These are phyloP conservation scores for Drosophila tani DNA, from an alignment of 1,140 invertebrate genomes.

Conservation along the genomic window DNA sequence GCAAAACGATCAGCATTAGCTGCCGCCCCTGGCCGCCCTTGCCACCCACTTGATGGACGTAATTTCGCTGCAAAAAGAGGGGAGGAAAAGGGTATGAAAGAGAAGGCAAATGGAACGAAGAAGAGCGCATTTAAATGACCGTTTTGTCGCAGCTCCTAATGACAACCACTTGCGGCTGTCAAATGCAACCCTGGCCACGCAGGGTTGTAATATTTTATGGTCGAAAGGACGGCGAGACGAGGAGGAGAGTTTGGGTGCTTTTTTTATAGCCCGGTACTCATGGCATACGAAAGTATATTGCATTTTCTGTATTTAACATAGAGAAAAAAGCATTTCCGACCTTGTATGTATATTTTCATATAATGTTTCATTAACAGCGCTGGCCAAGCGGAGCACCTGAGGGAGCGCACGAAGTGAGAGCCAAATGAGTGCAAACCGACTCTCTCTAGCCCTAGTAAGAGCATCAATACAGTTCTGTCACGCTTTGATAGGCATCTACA, in stretches of 20 bases:
- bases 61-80: slow-evolving; percentile 53
- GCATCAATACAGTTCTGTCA: too few species aligned
- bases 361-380: neutral
- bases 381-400: neutral
- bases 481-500: neutral
- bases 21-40: neutral
- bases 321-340: neutral
- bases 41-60: slow-evolving; percentile 73
- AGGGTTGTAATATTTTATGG: slow-evolving; percentile 78
- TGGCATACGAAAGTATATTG: neutral
- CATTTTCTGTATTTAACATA: slow-evolving; percentile 5
- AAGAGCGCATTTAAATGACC: slow-evolving; percentile 79
- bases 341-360: neutral
- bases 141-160: slow-evolving; percentile 75
- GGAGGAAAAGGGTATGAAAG: slow-evolving; percentile 7
- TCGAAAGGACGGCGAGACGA: slow-evolving; percentile 12
- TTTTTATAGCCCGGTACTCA: slow-evolving; percentile 20
- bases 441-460: too few species aligned
- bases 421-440: too few species aligned
- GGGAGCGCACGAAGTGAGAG: neutral
- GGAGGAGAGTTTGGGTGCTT: slow-evolving; percentile 11
- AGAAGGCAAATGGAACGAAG: slow-evolving; percentile 31
- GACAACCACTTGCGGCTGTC: slow-evolving; percentile 82
- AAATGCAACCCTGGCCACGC: slow-evolving; percentile 76
- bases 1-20: slow-evolving; percentile 72